Base-by-base conservation (phyloP, 1,140 invertebrate species). In the Pemphigus obesinymphae region DNA sequence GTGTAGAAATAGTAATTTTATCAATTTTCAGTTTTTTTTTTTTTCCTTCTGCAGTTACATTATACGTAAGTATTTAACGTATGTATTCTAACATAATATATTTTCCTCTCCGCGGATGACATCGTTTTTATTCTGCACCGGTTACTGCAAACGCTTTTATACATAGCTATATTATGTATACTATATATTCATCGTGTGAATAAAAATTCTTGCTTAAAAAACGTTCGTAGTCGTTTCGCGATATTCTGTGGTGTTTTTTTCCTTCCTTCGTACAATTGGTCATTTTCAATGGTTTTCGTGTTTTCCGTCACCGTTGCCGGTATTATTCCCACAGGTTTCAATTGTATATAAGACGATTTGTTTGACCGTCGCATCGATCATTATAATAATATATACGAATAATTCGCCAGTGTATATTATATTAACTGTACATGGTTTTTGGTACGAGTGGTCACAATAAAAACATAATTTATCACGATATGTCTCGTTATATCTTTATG, bases 381-480 rank as follows among this genome's bases (percentile, higher is more conserved):
- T 55, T 55, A 55, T n/a, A n/a, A n/a, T n/a, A n/a, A n/a, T n/a
- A n/a, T n/a, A n/a, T 11, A 7, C 34, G 31, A 7, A 26, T 17
- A 10, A 70, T 26, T 45, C n/a, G 15, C 8, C 63, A 26, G 53
- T 55, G 53, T 55, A 55, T 58, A 58, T n/a, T n/a, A n/a, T n/a
- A 40, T 40, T 40, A 40, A 40, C 37, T 10, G 37, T 4, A 40
- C 37, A n/a, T n/a, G 37, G 37, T 40, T 58, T 55, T 58, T 43
- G 75, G 37, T 20, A 61, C 75, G 34, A 61, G 76, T 61, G 76
- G 55, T 61, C 34, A 80, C 76, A 80, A 80, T 80, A 31, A 63
- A 61, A 80, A 80, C 37, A 31, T 63, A 80, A 80, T 80, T 80
- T 80, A 80, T 80, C 76, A 80, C 17, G 29, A n/a, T 31, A 31